phyloP scores from a whole-genome alignment of 2,113 vertebrate genomes.

The Sander lucioperca region DNA sequence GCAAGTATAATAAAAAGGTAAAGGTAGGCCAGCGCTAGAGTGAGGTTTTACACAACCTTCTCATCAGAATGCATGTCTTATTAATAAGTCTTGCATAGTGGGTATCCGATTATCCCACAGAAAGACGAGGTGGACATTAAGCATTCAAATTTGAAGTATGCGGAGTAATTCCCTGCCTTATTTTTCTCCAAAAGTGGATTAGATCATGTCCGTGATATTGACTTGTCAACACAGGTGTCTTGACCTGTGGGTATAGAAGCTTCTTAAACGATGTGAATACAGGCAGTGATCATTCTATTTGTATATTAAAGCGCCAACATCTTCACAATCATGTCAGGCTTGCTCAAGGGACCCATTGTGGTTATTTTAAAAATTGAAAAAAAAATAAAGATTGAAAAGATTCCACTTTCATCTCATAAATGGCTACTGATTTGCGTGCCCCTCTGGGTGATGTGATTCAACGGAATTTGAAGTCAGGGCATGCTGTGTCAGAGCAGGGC shows the following conservation, averaged over 20 bases:
- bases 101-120: constrained; percentile 54
- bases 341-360: not conserved
- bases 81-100: constrained; percentile 50
- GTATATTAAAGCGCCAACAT: not conserved
- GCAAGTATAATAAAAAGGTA: constrained; percentile 5
- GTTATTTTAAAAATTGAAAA: constrained; percentile 1
- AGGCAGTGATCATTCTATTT: not conserved
- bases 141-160: constrained; percentile 39
- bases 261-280: not conserved
- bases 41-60: constrained; percentile 15
- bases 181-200: constrained; percentile 26
- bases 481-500: constrained; percentile 51
- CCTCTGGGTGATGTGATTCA: constrained; percentile 65
- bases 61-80: constrained; percentile 41
- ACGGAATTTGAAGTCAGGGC: constrained; percentile 50
- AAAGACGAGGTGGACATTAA: constrained; percentile 36
- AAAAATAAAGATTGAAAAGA: not conserved
- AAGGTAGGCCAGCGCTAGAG: not conserved
- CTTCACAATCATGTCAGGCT: not conserved
- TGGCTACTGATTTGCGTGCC: constrained; percentile 36
- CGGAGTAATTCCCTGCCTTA: constrained; percentile 27
- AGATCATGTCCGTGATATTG: constrained; percentile 23
- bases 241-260: constrained; percentile 23
- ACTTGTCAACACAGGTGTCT: constrained; percentile 22
- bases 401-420: constrained; percentile 28